These are phyloP conservation scores for Calephelis nemesis DNA, from an alignment of 1,140 invertebrate genomes.

Conservation along the genomic window DNA sequence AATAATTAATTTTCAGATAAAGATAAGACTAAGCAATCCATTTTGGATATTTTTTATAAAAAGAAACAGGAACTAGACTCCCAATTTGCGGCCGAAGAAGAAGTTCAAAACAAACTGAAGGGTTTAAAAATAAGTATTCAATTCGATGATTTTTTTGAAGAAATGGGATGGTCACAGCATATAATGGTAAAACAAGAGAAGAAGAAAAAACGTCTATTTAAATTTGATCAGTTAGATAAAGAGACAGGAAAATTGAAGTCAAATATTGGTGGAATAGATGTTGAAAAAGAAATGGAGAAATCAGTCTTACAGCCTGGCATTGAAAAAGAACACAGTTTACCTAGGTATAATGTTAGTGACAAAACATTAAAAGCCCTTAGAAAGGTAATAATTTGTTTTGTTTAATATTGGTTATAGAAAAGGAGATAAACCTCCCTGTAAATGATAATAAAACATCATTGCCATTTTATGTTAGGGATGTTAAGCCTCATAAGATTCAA, in stretches of 20 bases:
- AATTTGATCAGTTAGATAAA: conserved; percentile 67
- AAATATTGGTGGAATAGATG: conserved; percentile 71
- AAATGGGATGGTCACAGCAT: conserved; percentile 57
- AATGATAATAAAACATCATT: too few relatives aligned
- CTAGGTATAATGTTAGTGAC: conserved; percentile 81
- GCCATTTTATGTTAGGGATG: too few relatives aligned
- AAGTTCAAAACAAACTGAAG: conserved; percentile 55
- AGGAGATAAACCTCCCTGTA: too few relatives aligned
- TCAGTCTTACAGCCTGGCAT: conserved; percentile 84
- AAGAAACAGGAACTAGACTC: conserved; percentile 62
- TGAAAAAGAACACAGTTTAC: conserved; percentile 82
- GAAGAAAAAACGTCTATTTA: conserved; percentile 46
- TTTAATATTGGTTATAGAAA: too few relatives aligned
- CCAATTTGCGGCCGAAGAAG: conserved; percentile 42
- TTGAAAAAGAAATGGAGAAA: conserved; percentile 82
- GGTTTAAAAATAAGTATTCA: conserved; percentile 53
- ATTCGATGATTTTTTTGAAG: conserved; percentile 63
- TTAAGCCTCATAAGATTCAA: too few relatives aligned
- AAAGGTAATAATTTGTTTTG: conserved; percentile 72
- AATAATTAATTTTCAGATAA: conserved; percentile 42
- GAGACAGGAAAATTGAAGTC: conserved; percentile 74
- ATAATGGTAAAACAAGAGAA: conserved; percentile 41
- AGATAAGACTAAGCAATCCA: conserved; percentile 46
- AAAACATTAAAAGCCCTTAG: conserved; percentile 80
- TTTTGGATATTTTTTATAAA: conserved; percentile 56